Evolutionary conservation across 2,797 vertebrate genomes (phyloP).

Genomic region (Hybognathus amarus): DNA sequence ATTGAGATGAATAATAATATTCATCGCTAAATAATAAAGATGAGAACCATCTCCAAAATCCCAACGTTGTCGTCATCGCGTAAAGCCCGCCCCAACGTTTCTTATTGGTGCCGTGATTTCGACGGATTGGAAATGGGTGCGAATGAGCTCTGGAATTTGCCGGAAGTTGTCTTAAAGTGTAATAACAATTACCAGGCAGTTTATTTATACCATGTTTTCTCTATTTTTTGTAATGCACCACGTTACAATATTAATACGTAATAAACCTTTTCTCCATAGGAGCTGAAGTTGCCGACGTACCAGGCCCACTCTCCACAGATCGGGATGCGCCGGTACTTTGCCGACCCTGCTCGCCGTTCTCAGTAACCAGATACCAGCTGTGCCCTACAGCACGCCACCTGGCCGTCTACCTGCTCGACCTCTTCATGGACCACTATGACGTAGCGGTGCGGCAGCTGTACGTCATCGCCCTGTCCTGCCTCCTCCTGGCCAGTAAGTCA

Average conservation of each 20-base stretch:
- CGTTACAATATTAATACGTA: too few relatives aligned
- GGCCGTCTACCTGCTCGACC: conserved; percentile 88
- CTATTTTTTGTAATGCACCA: not conserved
- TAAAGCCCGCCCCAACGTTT: too few relatives aligned
- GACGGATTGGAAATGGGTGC: too few relatives aligned
- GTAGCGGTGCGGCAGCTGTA: conserved; percentile 87
- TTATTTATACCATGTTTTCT: not conserved
- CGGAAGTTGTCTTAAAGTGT: too few relatives aligned
- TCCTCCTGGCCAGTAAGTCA: conserved; percentile 90
- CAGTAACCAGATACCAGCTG: conserved; percentile 85
- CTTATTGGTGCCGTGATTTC: too few relatives aligned
- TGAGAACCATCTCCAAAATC: too few relatives aligned
- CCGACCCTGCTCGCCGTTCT: conserved; percentile 85
- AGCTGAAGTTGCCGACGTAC: conserved; percentile 87
- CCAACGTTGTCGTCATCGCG: too few relatives aligned
- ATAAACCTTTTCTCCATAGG: conserved; percentile 70
- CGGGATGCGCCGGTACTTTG: conserved; percentile 88
- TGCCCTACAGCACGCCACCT: conserved; percentile 88
- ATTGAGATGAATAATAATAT: too few relatives aligned
- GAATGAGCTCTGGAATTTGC: too few relatives aligned
- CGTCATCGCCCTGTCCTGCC: conserved; percentile 84
- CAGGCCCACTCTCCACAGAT: conserved; percentile 88
- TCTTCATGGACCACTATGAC: conserved; percentile 87
- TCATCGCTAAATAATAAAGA: too few relatives aligned
- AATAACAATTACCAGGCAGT: not conserved